Conservation (phyloP, 37 sponge, comb jelly and placozoan species). For the Theonella swinhoei region DNA sequence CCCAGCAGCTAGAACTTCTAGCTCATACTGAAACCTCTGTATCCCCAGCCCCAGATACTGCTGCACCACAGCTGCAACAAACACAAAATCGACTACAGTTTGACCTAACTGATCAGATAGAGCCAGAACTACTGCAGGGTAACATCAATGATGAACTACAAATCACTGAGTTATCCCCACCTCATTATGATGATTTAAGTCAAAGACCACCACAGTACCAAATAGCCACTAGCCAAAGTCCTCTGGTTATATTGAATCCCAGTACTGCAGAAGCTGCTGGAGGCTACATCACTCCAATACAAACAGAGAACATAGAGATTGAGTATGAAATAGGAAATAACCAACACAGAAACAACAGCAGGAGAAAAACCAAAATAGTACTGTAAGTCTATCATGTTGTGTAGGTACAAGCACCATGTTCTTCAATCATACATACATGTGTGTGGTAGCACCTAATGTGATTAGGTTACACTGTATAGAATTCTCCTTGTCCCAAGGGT, state of each 20-base stretch:
- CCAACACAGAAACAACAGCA: background rate
- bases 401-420: too few species aligned
- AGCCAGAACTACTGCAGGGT: background rate
- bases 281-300: background rate
- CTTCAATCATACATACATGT: too few species aligned
- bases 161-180: background rate
- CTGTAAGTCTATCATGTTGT: background rate
- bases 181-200: background rate
- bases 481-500: too few species aligned
- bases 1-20: too few species aligned
- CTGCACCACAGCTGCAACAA: too few species aligned
- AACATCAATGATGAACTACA: background rate
- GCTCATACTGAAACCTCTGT: too few species aligned
- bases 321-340: background rate
- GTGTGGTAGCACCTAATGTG: too few species aligned
- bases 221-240: background rate
- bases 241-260: background rate
- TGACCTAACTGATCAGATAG: too few species aligned
- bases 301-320: background rate
- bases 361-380: background rate
- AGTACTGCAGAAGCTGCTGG: background rate
- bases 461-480: too few species aligned
- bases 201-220: background rate
- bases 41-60: too few species aligned
- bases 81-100: too few species aligned